Base-by-base conservation (phyloP, 2,797 vertebrate genomes). In the Myotis daubentonii region DNA sequence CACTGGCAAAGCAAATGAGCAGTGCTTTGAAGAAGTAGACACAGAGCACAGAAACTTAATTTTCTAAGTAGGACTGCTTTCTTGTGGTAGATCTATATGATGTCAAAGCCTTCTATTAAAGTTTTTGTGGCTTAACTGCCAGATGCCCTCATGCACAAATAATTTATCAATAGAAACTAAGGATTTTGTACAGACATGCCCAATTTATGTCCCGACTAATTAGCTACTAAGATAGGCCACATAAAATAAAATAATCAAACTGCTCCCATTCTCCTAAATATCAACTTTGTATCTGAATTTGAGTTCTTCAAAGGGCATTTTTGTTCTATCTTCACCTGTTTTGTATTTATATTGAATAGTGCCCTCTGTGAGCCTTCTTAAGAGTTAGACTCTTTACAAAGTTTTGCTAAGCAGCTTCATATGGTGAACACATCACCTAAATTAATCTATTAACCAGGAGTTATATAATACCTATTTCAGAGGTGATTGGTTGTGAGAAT, bases 111-210 rank as follows among this genome's bases (percentile, higher is more conserved):
- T 87, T 76, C 30, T 85, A 2, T 33, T 84, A 41, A 22, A 8
- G 5, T 68, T 89, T 38, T 83, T 2, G 9, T 65, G 15, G 55
- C 25, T 55, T 78, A 55, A 47, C 36, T 85, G 25, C 33, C 41
- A 91, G 68, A 81, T 70, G 28, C 23, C 41, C 17, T 44, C 5
- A 28, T 66, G 12, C 82, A 49, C n/a, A 94, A 74, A 87, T 80
- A 70, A 60, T 70, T 91, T 91, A 80, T 66, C 60, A 71, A 9
- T 65, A 92, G 55, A 22, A 81, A 53, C 47, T 89, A 91, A 66
- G 33, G 12, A 76, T 74, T 51, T 74, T 86, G 22, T 57, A 38
- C 0, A 89, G 53, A 51, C 15, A 49, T 89, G 6, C 20, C 65
- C 6, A n/a, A 47, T 19, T 68, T 6, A 9, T 83, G 68, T 65